These are phyloP conservation scores for Pseudomyrmex flavicornis DNA, from an alignment of 1,140 invertebrate genomes.

Conservation along the genomic window DNA sequence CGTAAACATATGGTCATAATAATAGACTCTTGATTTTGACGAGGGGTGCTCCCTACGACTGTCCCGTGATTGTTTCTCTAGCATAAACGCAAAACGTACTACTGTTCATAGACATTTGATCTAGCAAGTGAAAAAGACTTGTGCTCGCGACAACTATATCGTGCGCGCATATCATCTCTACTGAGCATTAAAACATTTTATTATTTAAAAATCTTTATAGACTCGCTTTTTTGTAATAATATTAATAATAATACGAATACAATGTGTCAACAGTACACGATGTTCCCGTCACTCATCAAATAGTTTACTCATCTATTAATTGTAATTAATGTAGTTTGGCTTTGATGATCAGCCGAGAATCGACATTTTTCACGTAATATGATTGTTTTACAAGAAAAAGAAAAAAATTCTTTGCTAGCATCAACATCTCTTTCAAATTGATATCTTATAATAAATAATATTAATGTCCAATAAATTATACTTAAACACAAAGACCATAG, in stretches of 20 bases:
- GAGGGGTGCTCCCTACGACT: slow-evolving; percentile 78
- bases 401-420: too few species aligned
- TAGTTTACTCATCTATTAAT: too few species aligned
- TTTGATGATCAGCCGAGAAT: too few species aligned
- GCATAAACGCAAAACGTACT: slow-evolving; percentile 62
- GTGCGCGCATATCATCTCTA: not conserved
- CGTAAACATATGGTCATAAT: slow-evolving; percentile 84
- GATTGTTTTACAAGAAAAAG: too few species aligned
- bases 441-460: not conserved
- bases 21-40: slow-evolving; percentile 84
- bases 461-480: not conserved
- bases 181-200: not conserved
- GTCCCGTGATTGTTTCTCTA: slow-evolving; percentile 79
- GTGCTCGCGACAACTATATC: not conserved
- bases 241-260: not conserved
- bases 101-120: slow-evolving; percentile 24
- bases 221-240: not conserved
- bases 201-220: not conserved
- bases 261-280: too few species aligned
- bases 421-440: too few species aligned
- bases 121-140: slow-evolving; percentile 48
- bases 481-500: not conserved
- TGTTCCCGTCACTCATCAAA: too few species aligned
- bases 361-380: too few species aligned
- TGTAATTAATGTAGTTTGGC: too few species aligned